Evolutionary conservation across 1,140 invertebrate species (phyloP).

Genomic region (Anoplolepis gracilipes): DNA sequence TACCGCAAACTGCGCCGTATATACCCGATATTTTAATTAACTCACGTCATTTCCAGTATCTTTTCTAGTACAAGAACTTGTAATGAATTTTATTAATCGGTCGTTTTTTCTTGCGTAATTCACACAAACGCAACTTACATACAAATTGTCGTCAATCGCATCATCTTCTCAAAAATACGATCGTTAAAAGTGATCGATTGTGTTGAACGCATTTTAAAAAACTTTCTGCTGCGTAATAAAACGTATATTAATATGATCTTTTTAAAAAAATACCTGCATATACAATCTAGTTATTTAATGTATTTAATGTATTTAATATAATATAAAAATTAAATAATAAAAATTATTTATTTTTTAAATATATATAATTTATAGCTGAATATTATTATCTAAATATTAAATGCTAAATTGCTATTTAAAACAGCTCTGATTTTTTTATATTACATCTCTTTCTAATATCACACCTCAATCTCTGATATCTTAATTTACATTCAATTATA

Average conservation of each 20-base stretch:
- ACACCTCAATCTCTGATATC: not conserved
- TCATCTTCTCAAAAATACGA: not conserved
- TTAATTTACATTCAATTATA: constrained; percentile 25
- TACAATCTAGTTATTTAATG: not conserved
- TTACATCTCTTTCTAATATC: not conserved
- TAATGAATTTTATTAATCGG: constrained; percentile 8
- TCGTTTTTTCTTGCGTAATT: not conserved
- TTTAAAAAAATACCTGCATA: not conserved
- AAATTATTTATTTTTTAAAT: too few species aligned
- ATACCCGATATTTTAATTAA: constrained; percentile 24
- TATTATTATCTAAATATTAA: too few species aligned
- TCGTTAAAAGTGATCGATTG: not conserved
- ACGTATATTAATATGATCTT: not conserved
- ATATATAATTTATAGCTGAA: too few species aligned
- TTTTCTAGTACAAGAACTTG: not conserved
- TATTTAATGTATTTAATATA: not conserved
- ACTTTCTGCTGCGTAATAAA: not conserved
- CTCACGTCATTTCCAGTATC: not conserved
- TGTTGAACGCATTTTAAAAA: not conserved
- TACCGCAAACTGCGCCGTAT: not conserved
- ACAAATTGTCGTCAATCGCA: not conserved
- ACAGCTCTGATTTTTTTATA: not conserved
- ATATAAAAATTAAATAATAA: constrained; percentile 1
- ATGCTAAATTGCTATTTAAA: not conserved
- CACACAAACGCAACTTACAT: not conserved